Base-by-base conservation (phyloP, 2,113 vertebrate genomes). In the Sander lucioperca region DNA sequence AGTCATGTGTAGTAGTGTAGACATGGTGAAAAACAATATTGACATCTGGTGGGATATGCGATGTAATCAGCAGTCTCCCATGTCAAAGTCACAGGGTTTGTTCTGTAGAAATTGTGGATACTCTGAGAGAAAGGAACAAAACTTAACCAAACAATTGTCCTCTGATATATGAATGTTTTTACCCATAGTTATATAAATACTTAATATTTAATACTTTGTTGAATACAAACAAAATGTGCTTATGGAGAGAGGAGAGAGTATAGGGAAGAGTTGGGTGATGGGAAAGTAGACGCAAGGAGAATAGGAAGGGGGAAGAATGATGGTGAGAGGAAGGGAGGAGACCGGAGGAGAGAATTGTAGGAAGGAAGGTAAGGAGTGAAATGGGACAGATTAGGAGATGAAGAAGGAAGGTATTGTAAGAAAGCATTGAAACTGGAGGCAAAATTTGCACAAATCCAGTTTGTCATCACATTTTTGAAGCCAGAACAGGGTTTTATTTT, bases 401-500 rank as follows among this genome's bases (percentile, higher is more conserved):
- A 45, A 25, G 68, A 45, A 57, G 15, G 7, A 23, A 36, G 7
- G 21, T 10, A 57, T n/a, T n/a, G 19, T 43, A 43, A 74, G 27
- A 50, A n/a, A 23, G 25, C 3, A 45, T 5, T 9, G 50, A 64
- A 66, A 39, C 48, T 45, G 14, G 39, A 66, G 72, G 45, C 25
- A 36, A 54, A 65, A 61, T 74, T 51, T 79, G 67, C 74, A 43
- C 77, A 65, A 83, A 83, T 78, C 39, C 63, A 83, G 69, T 85
- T 85, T 80, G 59, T 39, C 18, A n/a, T 64, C 81, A 64, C 9
- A 59, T 50, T 79, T 81, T 61, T 18, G 25, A 15, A 74, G 74
- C 48, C 48, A 36, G 56, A 59, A 84, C 57, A 76, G 30, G 0
- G 14, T 85, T 80, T 65, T 71, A 75, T 78, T 80, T 58, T 9